Evolutionary conservation across 2,113 vertebrate species (phyloP).

Genomic region (Bostrychus sinensis): DNA sequence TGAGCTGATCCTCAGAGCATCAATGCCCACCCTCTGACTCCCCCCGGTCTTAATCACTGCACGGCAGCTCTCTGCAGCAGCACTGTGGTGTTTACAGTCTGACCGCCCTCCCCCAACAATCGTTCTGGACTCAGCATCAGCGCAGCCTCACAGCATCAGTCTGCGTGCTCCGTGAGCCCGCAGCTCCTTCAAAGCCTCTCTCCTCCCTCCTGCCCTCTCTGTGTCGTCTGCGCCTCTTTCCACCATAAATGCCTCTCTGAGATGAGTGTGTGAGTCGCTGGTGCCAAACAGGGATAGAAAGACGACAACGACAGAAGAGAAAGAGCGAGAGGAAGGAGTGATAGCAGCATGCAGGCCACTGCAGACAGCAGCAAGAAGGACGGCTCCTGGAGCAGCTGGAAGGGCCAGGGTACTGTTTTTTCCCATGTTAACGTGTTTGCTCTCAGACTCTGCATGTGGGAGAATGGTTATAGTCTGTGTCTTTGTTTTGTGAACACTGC

Average conservation of each 20-base stretch:
- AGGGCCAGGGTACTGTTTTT: conserved; percentile 90
- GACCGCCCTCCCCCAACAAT: conserved; percentile 62
- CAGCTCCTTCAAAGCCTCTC: conserved; percentile 73
- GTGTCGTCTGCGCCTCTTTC: conserved; percentile 62
- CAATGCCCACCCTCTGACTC: conserved; percentile 55
- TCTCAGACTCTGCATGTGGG: conserved; percentile 24
- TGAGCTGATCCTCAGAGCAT: conserved; percentile 64
- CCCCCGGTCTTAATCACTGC: conserved; percentile 72
- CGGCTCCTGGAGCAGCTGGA: conserved; percentile 96
- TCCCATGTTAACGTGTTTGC: conserved; percentile 48
- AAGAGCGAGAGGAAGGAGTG: conserved; percentile 52
- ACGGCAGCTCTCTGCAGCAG: conserved; percentile 89
- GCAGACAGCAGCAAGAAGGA: conserved; percentile 94
- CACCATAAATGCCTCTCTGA: conserved; percentile 80
- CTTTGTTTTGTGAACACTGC: conserved; percentile 46
- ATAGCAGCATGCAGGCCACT: conserved; percentile 92
- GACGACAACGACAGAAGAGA: conserved; percentile 61
- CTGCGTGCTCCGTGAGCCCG: conserved; percentile 60
- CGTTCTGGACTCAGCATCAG: conserved; percentile 28
- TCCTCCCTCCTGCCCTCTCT: conserved; percentile 46
- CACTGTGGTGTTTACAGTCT: conserved; percentile 87
- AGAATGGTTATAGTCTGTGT: conserved; percentile 20
- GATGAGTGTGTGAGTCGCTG: conserved; percentile 79
- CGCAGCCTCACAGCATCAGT: conserved; percentile 62
- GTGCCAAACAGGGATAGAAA: conserved; percentile 68